phyloP scores from a whole-genome alignment of 2,888 invertebrate genomes.

The Dicyrtomina minuta region DNA sequence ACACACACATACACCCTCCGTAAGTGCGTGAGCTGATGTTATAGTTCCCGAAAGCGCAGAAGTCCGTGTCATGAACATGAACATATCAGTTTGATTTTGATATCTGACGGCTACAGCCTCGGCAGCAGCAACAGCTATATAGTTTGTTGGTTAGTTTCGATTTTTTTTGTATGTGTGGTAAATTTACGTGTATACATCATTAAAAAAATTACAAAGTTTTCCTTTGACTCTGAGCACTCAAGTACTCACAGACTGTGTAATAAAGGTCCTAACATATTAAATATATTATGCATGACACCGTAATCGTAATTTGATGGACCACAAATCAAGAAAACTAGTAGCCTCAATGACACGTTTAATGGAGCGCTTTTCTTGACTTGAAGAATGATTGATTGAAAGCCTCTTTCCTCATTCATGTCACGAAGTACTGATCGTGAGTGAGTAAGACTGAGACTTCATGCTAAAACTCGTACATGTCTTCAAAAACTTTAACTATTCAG shows the following conservation, averaged over 20 bases:
- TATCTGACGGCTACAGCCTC: too few species aligned
- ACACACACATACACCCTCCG: neutral
- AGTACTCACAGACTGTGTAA: neutral
- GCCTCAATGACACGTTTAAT: slow-evolving; percentile 28
- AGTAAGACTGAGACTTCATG: slow-evolving; percentile 1
- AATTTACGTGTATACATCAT: too few species aligned
- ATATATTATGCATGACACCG: neutral
- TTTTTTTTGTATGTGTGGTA: too few species aligned
- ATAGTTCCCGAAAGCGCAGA: neutral
- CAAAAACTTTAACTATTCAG: neutral
- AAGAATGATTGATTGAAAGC: slow-evolving; percentile 30
- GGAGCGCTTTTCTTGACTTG: slow-evolving; percentile 29
- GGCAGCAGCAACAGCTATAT: too few species aligned
- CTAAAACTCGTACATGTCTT: neutral
- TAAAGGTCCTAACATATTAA: neutral
- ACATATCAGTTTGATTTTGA: too few species aligned
- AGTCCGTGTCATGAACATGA: neutral
- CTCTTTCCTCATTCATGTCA: slow-evolving; percentile 32
- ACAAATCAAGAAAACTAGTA: slow-evolving; percentile 33
- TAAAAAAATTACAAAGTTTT: too few species aligned
- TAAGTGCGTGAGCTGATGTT: neutral
- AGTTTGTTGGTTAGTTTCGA: too few species aligned
- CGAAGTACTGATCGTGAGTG: slow-evolving; percentile 14
- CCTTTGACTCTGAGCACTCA: neutral
- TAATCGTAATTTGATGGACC: slow-evolving; percentile 29